These are phyloP conservation scores for Siniperca knerii DNA, from an alignment of 2,113 vertebrate species.

Conservation along the genomic window DNA sequence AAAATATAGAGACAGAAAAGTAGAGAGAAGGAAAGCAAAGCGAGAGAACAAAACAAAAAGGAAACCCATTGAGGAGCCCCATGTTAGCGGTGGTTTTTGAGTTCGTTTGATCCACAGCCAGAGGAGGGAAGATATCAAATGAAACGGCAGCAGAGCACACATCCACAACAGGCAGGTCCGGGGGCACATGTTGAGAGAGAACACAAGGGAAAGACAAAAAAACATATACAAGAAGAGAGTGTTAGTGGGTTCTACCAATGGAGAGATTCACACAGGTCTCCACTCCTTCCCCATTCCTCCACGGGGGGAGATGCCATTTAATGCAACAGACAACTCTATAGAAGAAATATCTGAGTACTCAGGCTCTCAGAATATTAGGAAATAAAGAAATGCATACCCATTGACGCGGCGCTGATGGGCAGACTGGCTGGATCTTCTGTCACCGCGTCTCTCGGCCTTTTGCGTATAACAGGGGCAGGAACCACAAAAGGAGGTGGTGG, in stretches of 20 bases:
- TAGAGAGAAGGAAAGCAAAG: conserved; percentile 25
- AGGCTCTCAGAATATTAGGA: conserved; percentile 13
- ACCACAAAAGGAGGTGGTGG: conserved; percentile 67
- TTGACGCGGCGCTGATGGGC: conserved; percentile 10
- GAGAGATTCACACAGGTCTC: conserved; percentile 76
- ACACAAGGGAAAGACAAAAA: conserved; percentile 83
- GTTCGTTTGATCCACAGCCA: conserved; percentile 79
- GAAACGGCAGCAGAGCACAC: conserved; percentile 77
- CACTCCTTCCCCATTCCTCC: conserved; percentile 76
- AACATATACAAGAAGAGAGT: conserved; percentile 82
- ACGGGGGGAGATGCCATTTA: conserved; percentile 69
- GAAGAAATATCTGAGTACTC: conserved; percentile 34
- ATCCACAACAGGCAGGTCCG: conserved; percentile 79
- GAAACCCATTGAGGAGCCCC: conserved; percentile 77
- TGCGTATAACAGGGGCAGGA: conserved; percentile 62
- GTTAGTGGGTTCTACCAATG: conserved; percentile 74
- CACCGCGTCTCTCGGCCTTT: conserved; percentile 71
- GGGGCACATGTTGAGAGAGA: conserved; percentile 84
- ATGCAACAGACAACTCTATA: conserved; percentile 61
- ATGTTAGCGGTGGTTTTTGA: conserved; percentile 76
- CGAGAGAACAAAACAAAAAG: conserved; percentile 46
- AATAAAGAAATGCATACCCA: conserved; percentile 70
- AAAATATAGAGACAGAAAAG: conserved; percentile 52
- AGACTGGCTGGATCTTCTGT: conserved; percentile 25
- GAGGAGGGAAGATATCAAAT: conserved; percentile 73